Evolutionary conservation across 2,888 invertebrate species (phyloP), one percentile per base, ranked within the genome.

Genomic region (Tenodera sinensis): DNA sequence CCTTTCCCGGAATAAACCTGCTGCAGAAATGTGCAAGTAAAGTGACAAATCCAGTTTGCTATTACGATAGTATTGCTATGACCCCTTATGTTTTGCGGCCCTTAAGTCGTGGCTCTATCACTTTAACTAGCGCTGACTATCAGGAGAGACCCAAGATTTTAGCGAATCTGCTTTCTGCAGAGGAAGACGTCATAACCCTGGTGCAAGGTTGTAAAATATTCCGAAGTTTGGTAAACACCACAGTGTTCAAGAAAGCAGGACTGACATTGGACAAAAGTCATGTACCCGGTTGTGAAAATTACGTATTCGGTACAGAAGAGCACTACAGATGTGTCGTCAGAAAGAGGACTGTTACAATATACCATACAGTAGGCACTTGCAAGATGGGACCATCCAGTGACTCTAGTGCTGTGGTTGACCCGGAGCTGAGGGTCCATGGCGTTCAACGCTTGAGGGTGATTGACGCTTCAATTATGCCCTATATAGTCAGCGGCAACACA

Each of bases 1-100:
- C 97, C 91, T 98, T 98, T 92, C 97, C 98, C 92, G 96, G 97
- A 0, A 96, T 98, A 12, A 20, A 20, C 20, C 3, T 54, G 15
- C 15, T 54, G 54, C 0, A 15, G 3, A 20, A 14, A 20, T 98
- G 30, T 30, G 30, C 30, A 30, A 30, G 30, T 30, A 30, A 30
- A 30, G 30, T 30, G 30, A 30, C 30, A 30, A 30, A 30, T n/a
- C 98, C n/a, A 27, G 30, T 25, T 25, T 83, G 83, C 20, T 88
- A 88, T 47, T 88, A 83, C 83, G 15, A 88, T 28, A 0, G 2
- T 4, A 30, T 30, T 30, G 30, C 30, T 30, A 30, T 30, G 30
- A 30, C 30, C 20, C 30, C 81, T 0, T 28, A 14, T 7, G 1
- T 88, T 2, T 25, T 88, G 7, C 30, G 84, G 15, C 88, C 88